Conservation (phyloP, 2,888 invertebrate genomes). For the Abscondita cerata region DNA sequence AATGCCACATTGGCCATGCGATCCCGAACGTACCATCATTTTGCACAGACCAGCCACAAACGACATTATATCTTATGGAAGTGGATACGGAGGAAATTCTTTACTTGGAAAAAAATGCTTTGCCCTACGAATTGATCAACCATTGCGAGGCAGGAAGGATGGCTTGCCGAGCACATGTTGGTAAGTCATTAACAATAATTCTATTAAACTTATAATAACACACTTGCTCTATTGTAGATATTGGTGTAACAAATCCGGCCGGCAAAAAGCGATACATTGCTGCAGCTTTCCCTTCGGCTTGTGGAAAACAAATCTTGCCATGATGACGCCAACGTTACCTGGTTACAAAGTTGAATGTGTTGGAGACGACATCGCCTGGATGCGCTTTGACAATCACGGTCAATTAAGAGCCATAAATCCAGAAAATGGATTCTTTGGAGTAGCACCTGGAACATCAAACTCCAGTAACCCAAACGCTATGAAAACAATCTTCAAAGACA, state of each 20-base stretch:
- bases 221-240: no score
- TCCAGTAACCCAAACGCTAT: slow-evolving; percentile 97
- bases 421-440: slow-evolving; percentile 99
- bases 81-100: slow-evolving; percentile 97
- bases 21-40: slow-evolving; percentile 92
- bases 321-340: slow-evolving; percentile 93
- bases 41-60: slow-evolving; percentile 84
- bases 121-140: slow-evolving; percentile 93
- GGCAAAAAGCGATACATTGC: slow-evolving; percentile 93
- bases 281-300: slow-evolving; percentile 98
- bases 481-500: slow-evolving; percentile 89
- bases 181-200: slow-evolving; percentile 58
- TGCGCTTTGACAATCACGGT: slow-evolving; percentile 91
- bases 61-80: slow-evolving; percentile 91
- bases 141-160: slow-evolving; percentile 93
- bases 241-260: slow-evolving; percentile 92
- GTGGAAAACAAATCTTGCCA: slow-evolving; percentile 98
- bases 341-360: slow-evolving; percentile 94
- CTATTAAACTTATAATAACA: no score
- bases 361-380: slow-evolving; percentile 99
- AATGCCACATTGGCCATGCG: slow-evolving; percentile 92
- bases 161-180: slow-evolving; percentile 99
- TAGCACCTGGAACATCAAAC: slow-evolving; percentile 93
- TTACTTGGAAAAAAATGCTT: slow-evolving; percentile 98
- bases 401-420: slow-evolving; percentile 95